phyloP scores from a whole-genome alignment of 2,797 vertebrate species.

The Sarcoramphus papa region DNA sequence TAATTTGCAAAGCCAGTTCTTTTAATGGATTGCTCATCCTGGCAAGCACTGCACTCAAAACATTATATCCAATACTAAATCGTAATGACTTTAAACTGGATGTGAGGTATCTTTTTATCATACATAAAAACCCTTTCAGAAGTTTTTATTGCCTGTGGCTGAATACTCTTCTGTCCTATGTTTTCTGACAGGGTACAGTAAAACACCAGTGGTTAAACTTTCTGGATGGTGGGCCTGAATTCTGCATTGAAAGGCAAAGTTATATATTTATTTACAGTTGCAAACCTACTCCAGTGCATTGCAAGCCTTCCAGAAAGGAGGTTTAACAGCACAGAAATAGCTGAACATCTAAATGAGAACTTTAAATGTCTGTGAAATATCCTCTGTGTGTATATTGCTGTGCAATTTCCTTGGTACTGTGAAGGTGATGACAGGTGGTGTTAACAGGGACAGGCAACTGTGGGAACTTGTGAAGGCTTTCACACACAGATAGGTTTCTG shows the following conservation, averaged over 20 bases:
- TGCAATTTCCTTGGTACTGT: background rate
- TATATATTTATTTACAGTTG: background rate
- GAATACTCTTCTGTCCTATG: background rate
- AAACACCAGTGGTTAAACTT: background rate
- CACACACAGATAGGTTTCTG: background rate
- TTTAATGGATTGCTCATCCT: background rate
- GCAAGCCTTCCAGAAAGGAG: background rate
- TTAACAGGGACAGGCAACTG: background rate
- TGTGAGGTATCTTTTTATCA: background rate
- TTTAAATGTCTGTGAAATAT: background rate
- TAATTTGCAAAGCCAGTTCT: background rate
- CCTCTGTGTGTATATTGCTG: background rate
- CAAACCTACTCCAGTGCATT: background rate
- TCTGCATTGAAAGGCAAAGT: background rate
- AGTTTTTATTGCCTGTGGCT: background rate
- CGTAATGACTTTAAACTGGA: background rate
- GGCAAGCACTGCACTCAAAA: background rate
- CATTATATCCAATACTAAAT: background rate
- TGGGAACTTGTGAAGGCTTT: background rate
- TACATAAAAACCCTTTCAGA: constrained; percentile 17
- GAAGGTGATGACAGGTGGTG: background rate
- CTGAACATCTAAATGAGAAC: background rate
- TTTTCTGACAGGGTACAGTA: background rate
- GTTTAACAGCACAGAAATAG: background rate
- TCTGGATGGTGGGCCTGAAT: background rate